These are phyloP conservation scores for Porites evermanni DNA, from an alignment of 92 coral and sea anemone genomes.

Conservation along the genomic window DNA sequence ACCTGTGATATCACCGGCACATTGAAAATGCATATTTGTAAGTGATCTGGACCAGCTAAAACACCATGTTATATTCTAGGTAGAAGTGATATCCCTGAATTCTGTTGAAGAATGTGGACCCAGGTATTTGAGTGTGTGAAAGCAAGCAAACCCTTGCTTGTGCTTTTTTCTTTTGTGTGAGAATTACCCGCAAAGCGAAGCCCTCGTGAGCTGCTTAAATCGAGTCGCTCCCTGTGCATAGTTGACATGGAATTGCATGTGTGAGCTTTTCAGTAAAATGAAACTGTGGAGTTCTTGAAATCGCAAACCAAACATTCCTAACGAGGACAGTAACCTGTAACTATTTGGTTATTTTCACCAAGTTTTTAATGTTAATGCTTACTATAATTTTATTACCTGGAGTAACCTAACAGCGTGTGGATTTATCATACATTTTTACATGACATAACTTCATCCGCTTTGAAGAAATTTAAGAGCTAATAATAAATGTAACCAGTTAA, in stretches of 20 bases:
- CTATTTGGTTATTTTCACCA: background rate
- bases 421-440: background rate
- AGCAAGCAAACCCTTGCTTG: constrained; percentile 35
- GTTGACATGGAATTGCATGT: background rate
- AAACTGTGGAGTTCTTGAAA: too few species aligned
- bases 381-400: background rate
- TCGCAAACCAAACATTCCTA: background rate
- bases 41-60: constrained; percentile 43
- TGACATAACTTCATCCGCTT: too few species aligned
- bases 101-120: constrained; percentile 15
- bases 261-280: background rate
- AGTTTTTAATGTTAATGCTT: background rate
- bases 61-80: constrained; percentile 50
- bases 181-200: background rate
- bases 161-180: constrained; percentile 21
- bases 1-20: constrained; percentile 6
- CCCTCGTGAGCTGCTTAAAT: constrained; percentile 9
- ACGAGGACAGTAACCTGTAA: background rate
- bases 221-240: background rate
- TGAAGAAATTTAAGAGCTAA: background rate
- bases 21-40: background rate
- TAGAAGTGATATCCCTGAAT: constrained; percentile 37
- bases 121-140: constrained; percentile 59
- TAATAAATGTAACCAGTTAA: background rate
- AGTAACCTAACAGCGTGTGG: background rate